phyloP scores from a whole-genome alignment of 2,888 invertebrate genomes.

The Dyspetes luteomarginatus region DNA sequence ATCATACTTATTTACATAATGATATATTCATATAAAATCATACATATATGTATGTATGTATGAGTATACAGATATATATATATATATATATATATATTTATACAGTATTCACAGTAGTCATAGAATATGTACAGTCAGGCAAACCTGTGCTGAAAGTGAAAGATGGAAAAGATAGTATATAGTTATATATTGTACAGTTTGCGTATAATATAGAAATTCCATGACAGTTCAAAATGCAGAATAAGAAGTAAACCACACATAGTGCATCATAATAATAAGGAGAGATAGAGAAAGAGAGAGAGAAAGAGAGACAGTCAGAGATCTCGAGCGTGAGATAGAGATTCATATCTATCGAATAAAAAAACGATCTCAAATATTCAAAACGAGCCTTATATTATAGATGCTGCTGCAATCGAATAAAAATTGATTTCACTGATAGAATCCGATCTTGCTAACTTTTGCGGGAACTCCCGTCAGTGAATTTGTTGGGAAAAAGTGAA shows the following conservation, averaged over 20 bases:
- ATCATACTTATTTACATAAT: constrained; percentile 47
- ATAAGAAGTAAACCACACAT: constrained; percentile 60
- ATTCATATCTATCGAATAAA: not conserved
- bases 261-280: constrained; percentile 59
- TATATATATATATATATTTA: constrained; percentile 46
- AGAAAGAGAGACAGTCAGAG: constrained; percentile 2
- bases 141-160: constrained; percentile 66
- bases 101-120: constrained; percentile 44
- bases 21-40: constrained; percentile 27
- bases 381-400: not conserved
- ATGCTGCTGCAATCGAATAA: not conserved
- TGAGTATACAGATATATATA: constrained; percentile 25
- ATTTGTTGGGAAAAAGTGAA: not conserved
- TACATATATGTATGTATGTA: not conserved
- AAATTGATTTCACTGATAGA: not conserved
- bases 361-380: not conserved
- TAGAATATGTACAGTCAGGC: constrained; percentile 60
- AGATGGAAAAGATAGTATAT: too few relatives aligned
- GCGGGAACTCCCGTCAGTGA: not conserved
- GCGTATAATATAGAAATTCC: constrained; percentile 37
- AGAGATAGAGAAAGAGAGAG: constrained; percentile 32
- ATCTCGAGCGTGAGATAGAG: constrained; percentile 17
- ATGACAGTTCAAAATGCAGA: constrained; percentile 67
- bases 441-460: not conserved
- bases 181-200: constrained; percentile 35